Conservation (phyloP, 2,888 invertebrate species). For the Stenurella melanura region DNA sequence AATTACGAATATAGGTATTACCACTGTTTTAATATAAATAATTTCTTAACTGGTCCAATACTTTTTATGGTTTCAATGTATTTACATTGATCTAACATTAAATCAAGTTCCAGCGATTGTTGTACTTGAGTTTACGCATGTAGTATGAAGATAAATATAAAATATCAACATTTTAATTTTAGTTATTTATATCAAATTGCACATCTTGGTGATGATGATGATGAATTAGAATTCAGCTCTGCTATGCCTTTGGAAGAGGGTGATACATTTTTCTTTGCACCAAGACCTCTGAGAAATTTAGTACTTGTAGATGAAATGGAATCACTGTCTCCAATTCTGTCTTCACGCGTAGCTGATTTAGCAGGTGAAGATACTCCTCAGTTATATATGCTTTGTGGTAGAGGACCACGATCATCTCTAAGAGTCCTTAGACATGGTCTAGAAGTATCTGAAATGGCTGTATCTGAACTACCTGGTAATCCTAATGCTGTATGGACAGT, state of each 20-base stretch:
- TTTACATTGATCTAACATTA: too few relatives aligned
- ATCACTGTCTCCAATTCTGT: constrained; percentile 93
- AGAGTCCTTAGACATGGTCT: constrained; percentile 96
- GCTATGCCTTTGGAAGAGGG: constrained; percentile 99
- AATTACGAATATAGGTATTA: too few relatives aligned
- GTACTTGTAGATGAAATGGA: constrained; percentile 98
- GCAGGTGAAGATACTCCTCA: constrained; percentile 99
- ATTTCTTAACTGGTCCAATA: too few relatives aligned
- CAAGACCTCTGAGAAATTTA: constrained; percentile 93
- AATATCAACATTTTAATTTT: constrained; percentile 34
- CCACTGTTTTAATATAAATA: too few relatives aligned
- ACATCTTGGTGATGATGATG: constrained; percentile 99
- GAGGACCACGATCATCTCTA: constrained; percentile 95
- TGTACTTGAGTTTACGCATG: too few relatives aligned
- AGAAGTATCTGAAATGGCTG: constrained; percentile 99
- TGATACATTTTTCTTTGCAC: constrained; percentile 99
- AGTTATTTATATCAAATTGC: constrained; percentile 99
- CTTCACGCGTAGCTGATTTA: constrained; percentile 89
- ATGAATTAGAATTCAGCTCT: constrained; percentile 98
- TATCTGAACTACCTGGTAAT: constrained; percentile 99
- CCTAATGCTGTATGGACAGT: constrained; percentile 99
- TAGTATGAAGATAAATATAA: constrained; percentile 2
- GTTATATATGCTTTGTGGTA: constrained; percentile 95
- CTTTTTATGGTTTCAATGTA: too few relatives aligned
- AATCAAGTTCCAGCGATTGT: too few relatives aligned